Percentiles rank a stretch among this genome's conserved stretches.
Conservation (phyloP, 2,888 invertebrate genomes). For the Lapara coniferarum region DNA sequence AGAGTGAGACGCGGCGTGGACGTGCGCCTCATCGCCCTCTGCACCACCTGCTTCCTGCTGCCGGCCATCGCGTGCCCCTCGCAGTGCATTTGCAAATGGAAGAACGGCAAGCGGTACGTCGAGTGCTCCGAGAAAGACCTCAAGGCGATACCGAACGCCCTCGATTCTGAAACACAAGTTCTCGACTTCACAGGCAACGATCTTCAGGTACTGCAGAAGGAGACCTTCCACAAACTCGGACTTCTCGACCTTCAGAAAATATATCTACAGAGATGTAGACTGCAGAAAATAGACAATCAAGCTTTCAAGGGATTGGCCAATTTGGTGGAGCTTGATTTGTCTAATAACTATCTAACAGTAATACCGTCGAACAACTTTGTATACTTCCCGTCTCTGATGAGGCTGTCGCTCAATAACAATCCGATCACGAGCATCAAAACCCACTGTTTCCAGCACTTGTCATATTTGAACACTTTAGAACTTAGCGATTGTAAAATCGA, state of each 20-base stretch:
- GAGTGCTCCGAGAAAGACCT: conserved; percentile 92
- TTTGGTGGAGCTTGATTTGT: conserved; percentile 94
- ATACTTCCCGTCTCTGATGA: conserved; percentile 92
- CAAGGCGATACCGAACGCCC: conserved; percentile 89
- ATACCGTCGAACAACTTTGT: conserved; percentile 91
- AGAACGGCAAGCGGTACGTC: conserved; percentile 94
- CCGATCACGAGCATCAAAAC: conserved; percentile 89
- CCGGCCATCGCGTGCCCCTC: conserved; percentile 87
- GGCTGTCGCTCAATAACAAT: conserved; percentile 91
- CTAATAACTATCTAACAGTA: conserved; percentile 89
- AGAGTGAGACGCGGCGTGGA: conserved; percentile 66
- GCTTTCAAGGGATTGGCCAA: conserved; percentile 94
- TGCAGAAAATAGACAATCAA: conserved; percentile 90
- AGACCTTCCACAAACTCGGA: conserved; percentile 90
- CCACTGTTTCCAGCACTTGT: conserved; percentile 89
- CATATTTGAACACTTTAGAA: conserved; percentile 91
- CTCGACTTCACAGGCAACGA: conserved; percentile 93
- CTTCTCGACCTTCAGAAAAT: conserved; percentile 94
- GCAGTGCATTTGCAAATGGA: conserved; percentile 95
- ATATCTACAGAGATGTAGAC: conserved; percentile 90
- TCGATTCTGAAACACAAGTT: conserved; percentile 94
- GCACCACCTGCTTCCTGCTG: conserved; percentile 73
- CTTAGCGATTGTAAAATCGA: conserved; percentile 91
- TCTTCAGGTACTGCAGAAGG: conserved; percentile 89
- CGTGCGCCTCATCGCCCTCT: conserved; percentile 74